Percentiles rank a stretch among this genome's conserved stretches.
Conservation (phyloP, 2,888 invertebrate species). For the Piscicola geometra region DNA sequence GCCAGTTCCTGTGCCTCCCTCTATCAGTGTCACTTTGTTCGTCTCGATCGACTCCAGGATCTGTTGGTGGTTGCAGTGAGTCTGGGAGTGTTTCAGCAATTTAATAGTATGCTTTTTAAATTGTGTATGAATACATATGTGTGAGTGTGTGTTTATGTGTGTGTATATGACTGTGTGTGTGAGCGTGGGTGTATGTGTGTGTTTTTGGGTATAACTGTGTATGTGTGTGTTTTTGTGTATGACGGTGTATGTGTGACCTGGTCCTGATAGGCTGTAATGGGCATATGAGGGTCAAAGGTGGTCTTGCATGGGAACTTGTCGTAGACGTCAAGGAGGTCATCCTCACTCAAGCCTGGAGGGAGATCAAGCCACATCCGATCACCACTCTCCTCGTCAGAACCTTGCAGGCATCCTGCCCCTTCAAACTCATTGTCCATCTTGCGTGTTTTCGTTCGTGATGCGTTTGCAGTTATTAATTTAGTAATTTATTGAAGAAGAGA, state of each 20-base stretch:
- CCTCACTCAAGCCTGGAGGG: conserved; percentile 31
- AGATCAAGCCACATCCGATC: neutral
- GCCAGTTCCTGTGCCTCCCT: conserved; percentile 91
- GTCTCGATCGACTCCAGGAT: conserved; percentile 74
- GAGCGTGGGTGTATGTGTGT: too few species aligned
- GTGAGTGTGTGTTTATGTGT: too few species aligned
- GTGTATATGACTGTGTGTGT: too few species aligned
- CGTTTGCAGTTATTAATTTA: too few species aligned
- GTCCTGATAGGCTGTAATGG: conserved; percentile 46
- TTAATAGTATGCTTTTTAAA: conserved; percentile 10
- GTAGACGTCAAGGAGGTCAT: conserved; percentile 50
- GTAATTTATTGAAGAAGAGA: too few species aligned
- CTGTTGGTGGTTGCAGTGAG: conserved; percentile 53
- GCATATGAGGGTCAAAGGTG: conserved; percentile 47
- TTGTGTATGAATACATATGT: neutral
- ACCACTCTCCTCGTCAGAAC: neutral
- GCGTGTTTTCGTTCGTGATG: too few species aligned
- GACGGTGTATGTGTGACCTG: conserved; percentile 50
- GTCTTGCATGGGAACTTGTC: conserved; percentile 48
- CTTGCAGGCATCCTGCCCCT: too few species aligned
- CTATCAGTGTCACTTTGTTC: conserved; percentile 74
- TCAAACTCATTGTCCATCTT: too few species aligned
- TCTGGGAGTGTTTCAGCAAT: too few species aligned
- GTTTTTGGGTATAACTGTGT: too few species aligned
- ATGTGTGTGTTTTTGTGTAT: too few species aligned